Conservation (phyloP, 2,888 invertebrate species). For the Drosophila fulvimacula region DNA sequence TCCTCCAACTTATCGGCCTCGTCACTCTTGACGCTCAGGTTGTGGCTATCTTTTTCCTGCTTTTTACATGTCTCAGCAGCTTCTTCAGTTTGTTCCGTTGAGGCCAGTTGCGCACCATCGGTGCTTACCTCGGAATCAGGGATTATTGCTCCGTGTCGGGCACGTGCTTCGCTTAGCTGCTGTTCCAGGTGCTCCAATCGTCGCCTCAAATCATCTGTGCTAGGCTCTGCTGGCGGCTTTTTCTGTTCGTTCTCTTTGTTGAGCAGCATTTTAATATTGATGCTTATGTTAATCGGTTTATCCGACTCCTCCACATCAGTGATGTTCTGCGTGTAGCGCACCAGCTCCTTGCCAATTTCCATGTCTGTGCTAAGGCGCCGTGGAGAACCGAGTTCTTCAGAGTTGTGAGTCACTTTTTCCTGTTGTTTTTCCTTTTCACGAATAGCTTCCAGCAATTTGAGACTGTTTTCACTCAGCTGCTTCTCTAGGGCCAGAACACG, state of each 20-base stretch:
- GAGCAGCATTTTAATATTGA: slow-evolving; percentile 82
- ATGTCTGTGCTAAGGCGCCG: slow-evolving; percentile 54
- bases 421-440: slow-evolving; percentile 44
- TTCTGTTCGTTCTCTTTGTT: slow-evolving; percentile 67
- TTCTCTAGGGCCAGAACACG: slow-evolving; percentile 81
- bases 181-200: slow-evolving; percentile 78
- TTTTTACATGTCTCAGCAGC: slow-evolving; percentile 46
- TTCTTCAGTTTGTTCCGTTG: slow-evolving; percentile 9
- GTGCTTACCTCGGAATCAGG: slow-evolving; percentile 26
- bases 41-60: slow-evolving; percentile 63
- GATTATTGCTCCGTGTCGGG: slow-evolving; percentile 36
- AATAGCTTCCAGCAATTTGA: slow-evolving; percentile 73
- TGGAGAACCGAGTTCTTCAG: slow-evolving; percentile 43
- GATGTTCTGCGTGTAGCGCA: slow-evolving; percentile 75
- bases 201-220: slow-evolving; percentile 67
- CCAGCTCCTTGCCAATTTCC: slow-evolving; percentile 78
- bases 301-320: slow-evolving; percentile 74
- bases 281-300: slow-evolving; percentile 82
- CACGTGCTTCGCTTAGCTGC: slow-evolving; percentile 58
- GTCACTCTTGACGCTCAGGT: slow-evolving; percentile 54
- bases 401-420: slow-evolving; percentile 4
- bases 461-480: slow-evolving; percentile 79
- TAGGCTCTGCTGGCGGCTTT: slow-evolving; percentile 35
- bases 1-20: slow-evolving; percentile 44
- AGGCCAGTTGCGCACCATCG: slow-evolving; percentile 1